Conservation (phyloP, 2,888 invertebrate species). For the Phytoseiulus persimilis region DNA sequence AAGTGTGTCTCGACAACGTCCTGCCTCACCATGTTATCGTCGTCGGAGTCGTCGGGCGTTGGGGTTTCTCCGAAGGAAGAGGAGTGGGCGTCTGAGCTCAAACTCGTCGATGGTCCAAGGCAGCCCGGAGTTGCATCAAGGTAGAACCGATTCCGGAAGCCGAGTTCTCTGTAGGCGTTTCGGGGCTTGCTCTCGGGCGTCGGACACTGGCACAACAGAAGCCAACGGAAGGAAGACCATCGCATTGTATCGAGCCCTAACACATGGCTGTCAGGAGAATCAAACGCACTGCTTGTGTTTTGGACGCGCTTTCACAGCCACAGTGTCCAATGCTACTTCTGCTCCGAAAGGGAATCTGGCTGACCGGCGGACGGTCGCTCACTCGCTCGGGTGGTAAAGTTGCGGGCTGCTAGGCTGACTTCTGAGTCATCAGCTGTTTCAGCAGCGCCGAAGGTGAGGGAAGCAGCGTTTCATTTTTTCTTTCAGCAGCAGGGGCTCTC, state of each 20-base stretch:
- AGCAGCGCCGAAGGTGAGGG: background rate
- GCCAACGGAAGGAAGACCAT: background rate
- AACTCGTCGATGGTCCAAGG: background rate
- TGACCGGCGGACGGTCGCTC: too few relatives aligned
- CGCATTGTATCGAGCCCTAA: background rate
- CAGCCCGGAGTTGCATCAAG: background rate
- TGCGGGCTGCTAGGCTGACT: background rate
- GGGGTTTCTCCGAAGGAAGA: background rate
- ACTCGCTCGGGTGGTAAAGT: background rate
- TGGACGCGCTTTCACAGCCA: too few relatives aligned
- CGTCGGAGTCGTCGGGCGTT: background rate
- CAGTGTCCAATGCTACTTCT: too few relatives aligned
- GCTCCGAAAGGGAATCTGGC: too few relatives aligned
- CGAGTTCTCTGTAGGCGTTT: background rate
- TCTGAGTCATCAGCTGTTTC: background rate
- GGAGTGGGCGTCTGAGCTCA: background rate
- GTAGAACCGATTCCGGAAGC: background rate
- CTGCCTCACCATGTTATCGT: background rate
- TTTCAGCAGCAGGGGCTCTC: background rate
- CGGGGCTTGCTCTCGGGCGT: background rate
- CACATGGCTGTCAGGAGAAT: background rate
- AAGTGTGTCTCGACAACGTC: background rate
- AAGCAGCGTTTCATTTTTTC: background rate
- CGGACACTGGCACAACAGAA: background rate
- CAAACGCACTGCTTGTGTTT: background rate